Base-by-base conservation (phyloP, 2,113 vertebrate species). In the Alosa alosa region DNA sequence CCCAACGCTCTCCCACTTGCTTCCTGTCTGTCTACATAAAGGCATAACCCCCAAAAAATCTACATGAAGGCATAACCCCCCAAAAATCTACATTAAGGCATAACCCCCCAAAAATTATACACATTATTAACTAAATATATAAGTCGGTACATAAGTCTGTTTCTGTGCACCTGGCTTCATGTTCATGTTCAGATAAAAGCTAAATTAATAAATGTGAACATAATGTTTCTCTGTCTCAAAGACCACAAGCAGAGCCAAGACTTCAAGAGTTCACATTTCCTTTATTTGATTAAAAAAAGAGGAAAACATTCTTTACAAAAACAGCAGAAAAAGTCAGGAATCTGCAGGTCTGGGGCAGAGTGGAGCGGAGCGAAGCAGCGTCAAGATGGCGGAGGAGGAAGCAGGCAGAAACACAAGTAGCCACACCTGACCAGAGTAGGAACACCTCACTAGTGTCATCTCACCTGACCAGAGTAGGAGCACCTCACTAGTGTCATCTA, bases 281-380 rank as follows among this genome's bases (percentile, higher is more conserved):
- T 78, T 78, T 78, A 78, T 78, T 78, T 78, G 72, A 78, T 78
- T 78, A 78, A 78, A 72, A 68, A 72, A 78, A 78, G 72, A 78
- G 72, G 72, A 78, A 78, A 39, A 78, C 13, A 78, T 17, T 78
- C 72, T 78, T 78, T 78, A 78, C 72, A 78, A 78, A 78, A 78
- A 78, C 72, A 78, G 31, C 72, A 78, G 36, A 78, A 78, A 4
- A 78, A 5, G 4, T 39, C 11, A 15, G 72, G 36, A 39, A 78
- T 78, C 25, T 39, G 72, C 72, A 39, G 36, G 72, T 9, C 31
- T 15, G 5, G 31, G 9, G 72, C 20, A 20, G 72, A 4, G 72
- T 78, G 6, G 55, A 57, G 55, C 55, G 17, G 18, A 18, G 55
- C 18, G 0, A 11, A 47, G 41, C 41, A 4, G 41, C 41, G 4